A percentile compares a stretch with the other conserved stretches of the same genome.
These are phyloP conservation scores for Syrista parreyssii DNA, from an alignment of 2,888 invertebrate genomes.

Conservation along the genomic window DNA sequence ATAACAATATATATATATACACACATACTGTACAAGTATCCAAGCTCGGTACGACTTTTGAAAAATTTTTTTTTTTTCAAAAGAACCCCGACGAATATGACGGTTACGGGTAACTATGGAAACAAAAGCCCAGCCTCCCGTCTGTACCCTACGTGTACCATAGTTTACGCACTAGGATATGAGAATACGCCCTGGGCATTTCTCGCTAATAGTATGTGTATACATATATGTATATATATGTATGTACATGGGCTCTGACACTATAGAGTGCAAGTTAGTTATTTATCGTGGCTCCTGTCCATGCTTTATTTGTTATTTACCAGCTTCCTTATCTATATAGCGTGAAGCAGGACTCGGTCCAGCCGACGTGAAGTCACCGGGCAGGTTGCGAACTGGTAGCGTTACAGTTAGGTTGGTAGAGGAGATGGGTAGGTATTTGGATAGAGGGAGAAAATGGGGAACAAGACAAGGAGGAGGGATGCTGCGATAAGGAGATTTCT, in stretches of 20 bases:
- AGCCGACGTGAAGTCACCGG: background rate
- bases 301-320: slow-evolving; percentile 56
- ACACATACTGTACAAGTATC: background rate
- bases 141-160: background rate
- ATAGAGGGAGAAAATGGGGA: slow-evolving; percentile 7
- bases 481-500: background rate
- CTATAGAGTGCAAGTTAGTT: slow-evolving; percentile 33
- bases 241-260: background rate
- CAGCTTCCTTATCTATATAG: slow-evolving; percentile 7
- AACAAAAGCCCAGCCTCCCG: background rate
- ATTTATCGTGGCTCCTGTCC: slow-evolving; percentile 57
- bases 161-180: background rate
- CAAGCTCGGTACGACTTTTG: background rate
- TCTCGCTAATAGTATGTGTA: background rate
- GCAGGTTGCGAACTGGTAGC: background rate
- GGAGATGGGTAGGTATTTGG: background rate
- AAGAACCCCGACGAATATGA: background rate
- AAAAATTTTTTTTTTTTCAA: background rate
- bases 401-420: background rate
- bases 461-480: background rate
- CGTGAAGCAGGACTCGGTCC: background rate
- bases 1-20: background rate
- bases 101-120: background rate
- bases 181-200: background rate
- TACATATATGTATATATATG: too few species aligned